These are phyloP conservation scores for Pelobates cultripes DNA, from an alignment of 2,797 vertebrate species.

Conservation along the genomic window DNA sequence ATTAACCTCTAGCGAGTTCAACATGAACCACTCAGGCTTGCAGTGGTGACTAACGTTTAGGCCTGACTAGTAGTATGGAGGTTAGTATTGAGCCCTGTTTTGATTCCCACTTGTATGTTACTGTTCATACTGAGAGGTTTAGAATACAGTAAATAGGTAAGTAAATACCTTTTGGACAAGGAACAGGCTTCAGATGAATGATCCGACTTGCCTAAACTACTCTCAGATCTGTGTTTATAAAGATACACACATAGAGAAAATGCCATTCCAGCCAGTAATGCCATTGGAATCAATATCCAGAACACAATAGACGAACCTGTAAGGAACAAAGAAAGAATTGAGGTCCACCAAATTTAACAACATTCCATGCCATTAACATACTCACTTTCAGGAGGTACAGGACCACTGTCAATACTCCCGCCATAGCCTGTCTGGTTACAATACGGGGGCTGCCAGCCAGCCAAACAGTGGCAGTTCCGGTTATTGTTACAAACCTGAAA, in stretches of 20 bases:
- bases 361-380: neutral
- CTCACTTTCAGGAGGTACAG: conserved; percentile 77
- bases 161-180: conserved; percentile 68
- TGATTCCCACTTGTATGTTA: too few relatives aligned
- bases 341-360: neutral
- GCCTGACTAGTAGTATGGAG: too few relatives aligned
- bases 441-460: conserved; percentile 88
- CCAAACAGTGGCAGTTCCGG: conserved; percentile 91
- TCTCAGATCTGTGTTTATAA: conserved; percentile 66
- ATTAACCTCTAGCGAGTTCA: too few relatives aligned
- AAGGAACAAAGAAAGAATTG: conserved; percentile 18
- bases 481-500: conserved; percentile 79
- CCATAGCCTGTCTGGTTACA: conserved; percentile 81
- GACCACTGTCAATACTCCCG: conserved; percentile 92
- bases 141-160: neutral
- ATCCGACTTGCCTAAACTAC: conserved; percentile 55
- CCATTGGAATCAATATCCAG: conserved; percentile 60
- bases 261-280: conserved; percentile 59
- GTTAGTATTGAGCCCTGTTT: too few relatives aligned
- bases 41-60: too few relatives aligned
- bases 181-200: conserved; percentile 63
- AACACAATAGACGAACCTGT: conserved; percentile 65
- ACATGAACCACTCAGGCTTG: too few relatives aligned
- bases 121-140: too few relatives aligned
- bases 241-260: conserved; percentile 58